phyloP scores from a whole-genome alignment of 2,113 vertebrate genomes.

The Vulpes ferrilata region DNA sequence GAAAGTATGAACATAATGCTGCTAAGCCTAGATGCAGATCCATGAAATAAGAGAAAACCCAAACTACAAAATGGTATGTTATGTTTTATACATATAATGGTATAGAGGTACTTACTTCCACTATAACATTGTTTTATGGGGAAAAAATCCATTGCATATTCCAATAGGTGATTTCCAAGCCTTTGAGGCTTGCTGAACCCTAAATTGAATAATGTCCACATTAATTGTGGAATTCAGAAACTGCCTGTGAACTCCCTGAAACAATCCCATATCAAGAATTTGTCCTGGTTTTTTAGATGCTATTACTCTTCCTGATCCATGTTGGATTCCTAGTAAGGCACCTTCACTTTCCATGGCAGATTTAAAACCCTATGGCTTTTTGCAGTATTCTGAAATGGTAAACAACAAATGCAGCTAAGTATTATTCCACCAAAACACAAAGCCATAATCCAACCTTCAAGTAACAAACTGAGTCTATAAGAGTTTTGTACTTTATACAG shows the following conservation, averaged over 20 bases:
- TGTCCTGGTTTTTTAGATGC: not conserved
- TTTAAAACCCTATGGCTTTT: constrained; percentile 44
- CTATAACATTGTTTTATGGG: not conserved
- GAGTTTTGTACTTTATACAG: constrained; percentile 53
- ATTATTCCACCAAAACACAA: constrained; percentile 56
- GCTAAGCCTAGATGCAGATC: not conserved
- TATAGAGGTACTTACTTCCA: not conserved
- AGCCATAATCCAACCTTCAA: constrained; percentile 70
- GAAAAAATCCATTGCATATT: not conserved
- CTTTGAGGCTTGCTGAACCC: not conserved
- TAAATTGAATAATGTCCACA: not conserved
- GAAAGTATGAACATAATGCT: not conserved
- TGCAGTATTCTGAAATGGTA: constrained; percentile 41
- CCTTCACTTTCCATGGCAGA: not conserved
- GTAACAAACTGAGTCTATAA: constrained; percentile 74
- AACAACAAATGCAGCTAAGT: not conserved
- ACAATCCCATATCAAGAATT: not conserved
- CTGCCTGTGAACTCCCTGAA: not conserved
- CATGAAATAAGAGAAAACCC: not conserved
- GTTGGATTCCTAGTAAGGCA: not conserved
- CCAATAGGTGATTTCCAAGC: not conserved
- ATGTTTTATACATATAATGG: not conserved
- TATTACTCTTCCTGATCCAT: not conserved
- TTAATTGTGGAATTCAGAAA: not conserved
- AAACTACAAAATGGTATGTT: not conserved